A percentile compares a stretch with the other conserved stretches of the same genome.
These are phyloP conservation scores for Trichopoda pennipes DNA, from an alignment of 2,888 invertebrate genomes.

Conservation along the genomic window DNA sequence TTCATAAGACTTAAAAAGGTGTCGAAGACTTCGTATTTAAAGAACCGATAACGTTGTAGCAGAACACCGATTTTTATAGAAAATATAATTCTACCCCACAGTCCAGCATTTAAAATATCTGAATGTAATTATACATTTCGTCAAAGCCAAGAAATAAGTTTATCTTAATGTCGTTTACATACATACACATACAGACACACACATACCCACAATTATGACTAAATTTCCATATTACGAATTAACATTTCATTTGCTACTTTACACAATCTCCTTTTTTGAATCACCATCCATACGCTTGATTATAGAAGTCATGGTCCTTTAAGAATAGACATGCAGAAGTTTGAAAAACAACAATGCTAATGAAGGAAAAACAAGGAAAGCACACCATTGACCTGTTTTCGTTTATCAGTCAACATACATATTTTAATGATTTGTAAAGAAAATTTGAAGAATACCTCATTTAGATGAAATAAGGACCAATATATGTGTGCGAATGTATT, in stretches of 20 bases:
- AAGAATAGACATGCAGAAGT: not conserved
- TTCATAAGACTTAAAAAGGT: too few species aligned
- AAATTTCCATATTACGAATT: not conserved
- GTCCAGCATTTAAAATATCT: too few species aligned
- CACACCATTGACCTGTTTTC: constrained; percentile 60
- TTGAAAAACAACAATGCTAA: constrained; percentile 4
- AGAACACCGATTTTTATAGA: too few species aligned
- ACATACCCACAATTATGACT: constrained; percentile 15
- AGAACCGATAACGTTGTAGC: too few species aligned
- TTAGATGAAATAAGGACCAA: constrained; percentile 30
- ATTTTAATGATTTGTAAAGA: constrained; percentile 43
- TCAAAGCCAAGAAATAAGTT: constrained; percentile 9
- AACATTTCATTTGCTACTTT: not conserved
- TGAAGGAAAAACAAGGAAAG: constrained; percentile 13
- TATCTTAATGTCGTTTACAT: constrained; percentile 17
- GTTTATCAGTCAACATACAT: constrained; percentile 46
- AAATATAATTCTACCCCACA: too few species aligned
- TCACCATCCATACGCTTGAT: not conserved
- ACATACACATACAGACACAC: too few species aligned
- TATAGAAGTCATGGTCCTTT: not conserved
- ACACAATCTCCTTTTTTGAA: constrained; percentile 29
- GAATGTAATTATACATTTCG: not conserved
- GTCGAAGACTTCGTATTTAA: too few species aligned
- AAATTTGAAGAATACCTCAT: constrained; percentile 28
- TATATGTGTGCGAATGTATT: not conserved